Conservation (phyloP, 1,140 invertebrate species). For the Ceratina japonica region DNA sequence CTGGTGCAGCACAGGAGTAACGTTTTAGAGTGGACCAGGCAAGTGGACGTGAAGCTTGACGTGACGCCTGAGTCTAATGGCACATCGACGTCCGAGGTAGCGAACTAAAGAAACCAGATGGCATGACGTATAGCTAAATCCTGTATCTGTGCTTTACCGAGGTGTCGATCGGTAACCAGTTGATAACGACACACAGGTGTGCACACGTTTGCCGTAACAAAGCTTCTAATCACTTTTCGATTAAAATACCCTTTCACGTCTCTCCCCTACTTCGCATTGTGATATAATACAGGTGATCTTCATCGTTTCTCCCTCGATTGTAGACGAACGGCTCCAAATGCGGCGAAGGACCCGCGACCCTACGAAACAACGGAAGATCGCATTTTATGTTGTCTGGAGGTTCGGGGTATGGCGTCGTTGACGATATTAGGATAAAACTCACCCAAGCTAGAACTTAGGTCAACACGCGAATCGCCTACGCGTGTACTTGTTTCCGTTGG, state of each 20-base stretch:
- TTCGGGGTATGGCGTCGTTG: not conserved
- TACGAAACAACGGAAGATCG: too few relatives aligned
- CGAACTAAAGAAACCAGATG: conserved; percentile 36
- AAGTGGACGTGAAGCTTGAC: conserved; percentile 63
- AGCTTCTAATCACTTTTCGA: not conserved
- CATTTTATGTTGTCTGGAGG: too few relatives aligned
- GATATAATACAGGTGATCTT: too few relatives aligned
- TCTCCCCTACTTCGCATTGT: too few relatives aligned
- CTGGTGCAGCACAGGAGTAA: conserved; percentile 64
- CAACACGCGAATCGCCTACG: conserved; percentile 36
- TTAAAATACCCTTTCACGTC: not conserved
- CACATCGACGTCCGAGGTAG: conserved; percentile 70
- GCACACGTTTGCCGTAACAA: not conserved
- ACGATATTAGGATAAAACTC: conserved; percentile 8
- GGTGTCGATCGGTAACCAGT: not conserved
- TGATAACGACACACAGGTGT: not conserved
- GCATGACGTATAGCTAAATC: not conserved
- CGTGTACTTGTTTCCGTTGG: conserved; percentile 48
- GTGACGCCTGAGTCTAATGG: conserved; percentile 72
- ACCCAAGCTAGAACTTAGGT: conserved; percentile 1
- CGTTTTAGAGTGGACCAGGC: conserved; percentile 41
- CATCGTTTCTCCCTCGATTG: too few relatives aligned
- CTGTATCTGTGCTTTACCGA: not conserved
- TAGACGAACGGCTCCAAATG: too few relatives aligned
- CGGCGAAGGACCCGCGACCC: not conserved